These are phyloP conservation scores for Carposina sasakii DNA, from an alignment of 1,140 invertebrate species.

Conservation along the genomic window DNA sequence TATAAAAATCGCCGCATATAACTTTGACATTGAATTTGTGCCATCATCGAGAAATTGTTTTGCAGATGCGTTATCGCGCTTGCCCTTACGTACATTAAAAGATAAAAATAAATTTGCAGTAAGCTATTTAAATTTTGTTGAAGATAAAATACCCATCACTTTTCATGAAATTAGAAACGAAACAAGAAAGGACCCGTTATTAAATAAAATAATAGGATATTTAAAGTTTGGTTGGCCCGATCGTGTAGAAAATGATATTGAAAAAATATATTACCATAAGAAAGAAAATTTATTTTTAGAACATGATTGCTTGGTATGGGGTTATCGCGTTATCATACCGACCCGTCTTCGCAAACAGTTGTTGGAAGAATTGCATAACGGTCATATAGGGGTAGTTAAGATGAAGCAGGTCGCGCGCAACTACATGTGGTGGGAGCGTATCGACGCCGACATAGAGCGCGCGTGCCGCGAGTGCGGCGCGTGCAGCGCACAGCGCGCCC, in stretches of 20 bases:
- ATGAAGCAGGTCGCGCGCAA: conserved; percentile 56
- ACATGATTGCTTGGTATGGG: conserved; percentile 27
- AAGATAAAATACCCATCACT: conserved; percentile 2
- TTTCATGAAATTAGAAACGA: neutral
- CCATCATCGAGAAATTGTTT: neutral
- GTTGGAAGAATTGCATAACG: conserved; percentile 44
- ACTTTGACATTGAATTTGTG: neutral
- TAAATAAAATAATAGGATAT: conserved; percentile 15
- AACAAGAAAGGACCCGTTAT: conserved; percentile 4
- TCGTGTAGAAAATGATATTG: conserved; percentile 48
- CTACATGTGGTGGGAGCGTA: conserved; percentile 58
- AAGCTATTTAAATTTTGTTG: conserved; percentile 8
- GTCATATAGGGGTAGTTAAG: conserved; percentile 52
- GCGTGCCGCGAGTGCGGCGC: neutral
- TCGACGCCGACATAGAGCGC: conserved; percentile 55
- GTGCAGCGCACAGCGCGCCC: neutral
- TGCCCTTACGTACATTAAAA: conserved; percentile 1
- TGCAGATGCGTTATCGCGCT: conserved; percentile 19
- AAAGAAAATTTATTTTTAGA: conserved; percentile 39
- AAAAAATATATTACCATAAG: conserved; percentile 34
- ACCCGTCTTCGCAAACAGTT: conserved; percentile 11
- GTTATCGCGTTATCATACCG: conserved; percentile 52
- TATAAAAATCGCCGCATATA: neutral
- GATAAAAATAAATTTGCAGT: neutral
- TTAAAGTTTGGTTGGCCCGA: conserved; percentile 18